These are phyloP conservation scores for Gavialis gangeticus DNA, from an alignment of 2,113 vertebrate species.

Conservation along the genomic window DNA sequence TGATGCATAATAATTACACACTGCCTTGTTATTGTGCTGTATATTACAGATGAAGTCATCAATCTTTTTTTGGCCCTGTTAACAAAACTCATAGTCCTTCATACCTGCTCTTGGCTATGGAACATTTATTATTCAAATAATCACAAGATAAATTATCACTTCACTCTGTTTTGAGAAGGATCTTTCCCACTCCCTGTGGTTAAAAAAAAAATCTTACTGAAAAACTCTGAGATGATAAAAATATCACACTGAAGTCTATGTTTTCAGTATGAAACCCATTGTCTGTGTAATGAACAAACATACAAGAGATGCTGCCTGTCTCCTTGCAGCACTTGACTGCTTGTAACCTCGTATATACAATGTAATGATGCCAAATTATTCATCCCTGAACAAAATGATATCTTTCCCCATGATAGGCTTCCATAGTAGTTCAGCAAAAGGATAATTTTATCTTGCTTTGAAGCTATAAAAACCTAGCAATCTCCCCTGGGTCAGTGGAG, in stretches of 20 bases:
- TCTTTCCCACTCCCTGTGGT: neutral
- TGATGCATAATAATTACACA: neutral
- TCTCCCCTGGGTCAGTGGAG: neutral
- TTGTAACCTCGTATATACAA: accelerated
- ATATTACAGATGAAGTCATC: neutral
- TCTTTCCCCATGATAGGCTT: neutral
- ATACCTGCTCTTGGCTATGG: neutral
- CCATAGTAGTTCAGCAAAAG: neutral
- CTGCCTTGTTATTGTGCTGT: neutral
- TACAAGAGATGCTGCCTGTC: neutral
- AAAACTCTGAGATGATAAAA: neutral
- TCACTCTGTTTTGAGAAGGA: neutral
- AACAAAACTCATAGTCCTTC: neutral
- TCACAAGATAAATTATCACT: neutral
- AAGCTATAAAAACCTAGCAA: neutral
- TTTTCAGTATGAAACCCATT: neutral
- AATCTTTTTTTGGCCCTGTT: neutral
- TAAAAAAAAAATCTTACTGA: neutral
- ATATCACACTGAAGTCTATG: neutral
- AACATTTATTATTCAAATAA: neutral
- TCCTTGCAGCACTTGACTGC: neutral
- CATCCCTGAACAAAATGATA: neutral
- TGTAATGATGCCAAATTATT: neutral
- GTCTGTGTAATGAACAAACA: neutral
- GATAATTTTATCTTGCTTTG: neutral